These are phyloP conservation scores for Hypomecis punctinalis DNA, from an alignment of 2,888 invertebrate species.

Conservation along the genomic window DNA sequence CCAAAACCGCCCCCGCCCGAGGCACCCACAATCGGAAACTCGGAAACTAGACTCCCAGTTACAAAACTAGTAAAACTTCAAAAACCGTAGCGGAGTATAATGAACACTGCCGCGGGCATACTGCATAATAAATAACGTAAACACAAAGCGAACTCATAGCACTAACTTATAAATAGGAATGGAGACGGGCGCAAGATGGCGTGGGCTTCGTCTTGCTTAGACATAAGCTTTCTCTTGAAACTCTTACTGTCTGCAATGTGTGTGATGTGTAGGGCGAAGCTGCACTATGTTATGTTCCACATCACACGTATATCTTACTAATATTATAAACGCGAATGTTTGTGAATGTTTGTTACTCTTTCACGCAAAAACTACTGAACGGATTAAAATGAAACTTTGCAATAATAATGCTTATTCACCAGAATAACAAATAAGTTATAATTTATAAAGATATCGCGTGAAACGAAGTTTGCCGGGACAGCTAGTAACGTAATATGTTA, in stretches of 20 bases:
- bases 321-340: no score
- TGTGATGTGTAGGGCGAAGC: background rate
- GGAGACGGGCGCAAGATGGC: background rate
- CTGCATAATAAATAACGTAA: conserved; percentile 34
- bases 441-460: no score
- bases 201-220: background rate
- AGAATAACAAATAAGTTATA: no score
- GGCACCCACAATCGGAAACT: conserved; percentile 32
- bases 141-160: conserved; percentile 22
- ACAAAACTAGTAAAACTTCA: conserved; percentile 33
- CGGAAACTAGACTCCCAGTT: conserved; percentile 36
- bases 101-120: conserved; percentile 27
- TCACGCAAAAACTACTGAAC: no score
- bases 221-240: background rate
- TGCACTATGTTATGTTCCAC: no score
- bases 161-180: conserved; percentile 12
- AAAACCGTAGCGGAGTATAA: conserved; percentile 30
- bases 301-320: no score
- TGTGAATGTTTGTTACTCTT: no score
- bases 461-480: no score
- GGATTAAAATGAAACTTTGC: no score
- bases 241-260: background rate
- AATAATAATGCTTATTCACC: no score
- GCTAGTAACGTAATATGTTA: no score
- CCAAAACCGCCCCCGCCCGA: conserved; percentile 6